Base-by-base conservation (phyloP, 2,113 vertebrate species). In the Indicator indicator region DNA sequence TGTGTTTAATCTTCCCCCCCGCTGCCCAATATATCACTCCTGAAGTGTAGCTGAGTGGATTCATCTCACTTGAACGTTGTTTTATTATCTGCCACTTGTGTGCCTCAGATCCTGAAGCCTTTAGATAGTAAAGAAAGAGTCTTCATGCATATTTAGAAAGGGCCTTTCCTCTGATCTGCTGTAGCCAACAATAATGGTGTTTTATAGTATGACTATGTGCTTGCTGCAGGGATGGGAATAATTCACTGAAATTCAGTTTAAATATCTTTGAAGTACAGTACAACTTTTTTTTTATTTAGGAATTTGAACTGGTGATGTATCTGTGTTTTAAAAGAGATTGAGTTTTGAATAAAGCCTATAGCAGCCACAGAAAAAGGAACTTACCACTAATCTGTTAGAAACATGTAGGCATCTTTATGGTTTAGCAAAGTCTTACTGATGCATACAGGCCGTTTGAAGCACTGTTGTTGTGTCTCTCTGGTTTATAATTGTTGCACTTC, bases 401-500 rank as follows among this genome's bases (percentile, higher is more conserved):
- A 77, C 38, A 11, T 40, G 91, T 95, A 77, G 94, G 95, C 26
- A 85, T 89, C 88, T 83, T 91, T 74, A 70, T 89, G 91, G 93
- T 91, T 95, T 94, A 27, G 78, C 92, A 95, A 73, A 73, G 86
- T 73, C 84, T 94, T 83, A 72, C 14, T 91, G 95, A 89, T 89
- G 87, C 85, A n/a, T 44, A 58, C 88, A 94, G 94, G 65, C 91
- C 90, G 94, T 78, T 95, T 83, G 70, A 70, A 80, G 82, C 89
- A 65, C 95, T 88, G 68, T 89, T 95, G 94, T 97, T 78, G 50
- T 94, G 87, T 94, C 92, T 94, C 88, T 96, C 94, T 94, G 85
- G 78, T 91, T 94, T 91, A 44, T 95, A 95, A 88, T 93, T 93
- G 90, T 95, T 94, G 84, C 91, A 77, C 87, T 94, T 95, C 85